Conservation (phyloP, 2,113 vertebrate genomes). For the Electrona antarctica region DNA sequence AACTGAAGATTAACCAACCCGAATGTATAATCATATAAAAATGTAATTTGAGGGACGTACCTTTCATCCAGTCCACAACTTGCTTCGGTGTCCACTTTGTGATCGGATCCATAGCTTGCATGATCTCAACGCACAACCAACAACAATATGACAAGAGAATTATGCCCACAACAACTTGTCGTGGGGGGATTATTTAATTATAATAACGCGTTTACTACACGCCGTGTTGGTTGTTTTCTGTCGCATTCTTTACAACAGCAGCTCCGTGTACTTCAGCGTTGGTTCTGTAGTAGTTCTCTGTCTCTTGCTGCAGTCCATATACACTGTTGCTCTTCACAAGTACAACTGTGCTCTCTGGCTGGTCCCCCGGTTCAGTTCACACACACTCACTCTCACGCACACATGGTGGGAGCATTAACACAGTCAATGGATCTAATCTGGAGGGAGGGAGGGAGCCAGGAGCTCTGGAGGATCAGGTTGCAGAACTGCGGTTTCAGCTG, state of each 20-base stretch:
- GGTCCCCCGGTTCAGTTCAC: too few species aligned
- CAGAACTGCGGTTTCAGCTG: slow-evolving; percentile 31
- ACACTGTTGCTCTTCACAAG: too few species aligned
- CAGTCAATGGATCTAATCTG: neutral
- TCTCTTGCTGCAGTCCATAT: too few species aligned
- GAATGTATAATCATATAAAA: too few species aligned
- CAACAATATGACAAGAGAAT: slow-evolving; percentile 1
- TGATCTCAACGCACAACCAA: neutral
- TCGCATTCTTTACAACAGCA: slow-evolving; percentile 49
- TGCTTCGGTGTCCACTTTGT: slow-evolving; percentile 83
- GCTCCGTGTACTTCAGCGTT: slow-evolving; percentile 17
- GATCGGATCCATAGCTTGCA: slow-evolving; percentile 79
- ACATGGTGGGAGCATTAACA: slow-evolving; percentile 32
- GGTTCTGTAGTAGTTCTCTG: neutral
- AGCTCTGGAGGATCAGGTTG: slow-evolving; percentile 36
- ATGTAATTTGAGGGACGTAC: slow-evolving; percentile 47
- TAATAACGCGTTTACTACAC: neutral
- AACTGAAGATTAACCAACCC: neutral
- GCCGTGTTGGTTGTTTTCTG: too few species aligned
- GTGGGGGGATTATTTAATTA: neutral
- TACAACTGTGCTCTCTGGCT: too few species aligned
- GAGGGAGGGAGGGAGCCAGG: too few species aligned
- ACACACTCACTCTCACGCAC: slow-evolving; percentile 42
- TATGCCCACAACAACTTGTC: too few species aligned
- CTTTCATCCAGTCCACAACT: slow-evolving; percentile 84